Base-by-base conservation (phyloP, 2,888 invertebrate genomes). In the Phragmatobia fuliginosa region DNA sequence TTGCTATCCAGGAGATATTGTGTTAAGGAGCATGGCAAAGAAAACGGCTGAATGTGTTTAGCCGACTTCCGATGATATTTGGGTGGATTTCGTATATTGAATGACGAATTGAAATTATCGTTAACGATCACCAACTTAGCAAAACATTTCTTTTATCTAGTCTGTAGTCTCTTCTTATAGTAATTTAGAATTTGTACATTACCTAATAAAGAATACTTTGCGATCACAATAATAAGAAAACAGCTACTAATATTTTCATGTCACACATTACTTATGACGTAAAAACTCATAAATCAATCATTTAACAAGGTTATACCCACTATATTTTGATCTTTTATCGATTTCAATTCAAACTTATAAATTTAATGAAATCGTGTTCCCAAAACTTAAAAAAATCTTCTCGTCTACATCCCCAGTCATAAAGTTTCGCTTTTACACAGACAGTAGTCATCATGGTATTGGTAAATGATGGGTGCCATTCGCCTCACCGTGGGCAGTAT, bases 391-490 rank as follows among this genome's bases (percentile, higher is more conserved):
- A n/a, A n/a, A n/a, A n/a, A n/a, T n/a, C n/a, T 45, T 36, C 18
- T 21, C 61, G 28, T 52, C 62, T 18, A 62, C 78, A 65, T 31
- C 72, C 58, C 76, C 80, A 79, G 31, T 21, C 62, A 14, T 18
- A 71, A 71, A 72, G n/a, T 31, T 62, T 56, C 58, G 62, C 71
- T 61, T 77, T 75, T 81, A 74, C 67, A 73, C 68, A 60, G 74
- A 88, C 89, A 84, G 90, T 89, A 88, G 90, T 89, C 89, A 89
- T 82, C 88, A 88, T 74, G 78, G 79, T 76, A 86, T 86, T 87
- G 85, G 81, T 88, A 91, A 92, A 88, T 85, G 87, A 80, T 73
- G 85, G 88, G 86, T 91, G 86, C 88, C 89, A 91, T 89, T 91
- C 80, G 75, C 70, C 84, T 88, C 85, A 80, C 92, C 91, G 83